phyloP scores from a whole-genome alignment of 2,888 invertebrate species.

The Ceratothoa steindachneri region DNA sequence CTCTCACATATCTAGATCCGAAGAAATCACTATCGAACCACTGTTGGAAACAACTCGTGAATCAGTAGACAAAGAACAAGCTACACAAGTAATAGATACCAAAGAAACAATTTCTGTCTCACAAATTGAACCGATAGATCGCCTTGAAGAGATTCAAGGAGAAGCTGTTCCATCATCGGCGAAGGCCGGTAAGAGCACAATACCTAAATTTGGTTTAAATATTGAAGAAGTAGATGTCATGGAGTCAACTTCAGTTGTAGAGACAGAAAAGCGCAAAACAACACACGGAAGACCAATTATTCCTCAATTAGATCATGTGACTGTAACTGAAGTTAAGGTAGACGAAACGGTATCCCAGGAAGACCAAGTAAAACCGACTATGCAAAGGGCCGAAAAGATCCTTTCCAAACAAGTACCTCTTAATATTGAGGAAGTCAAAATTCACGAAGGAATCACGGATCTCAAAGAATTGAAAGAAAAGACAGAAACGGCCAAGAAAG shows the following conservation, averaged over 20 bases:
- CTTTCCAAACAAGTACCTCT: conserved; percentile 47
- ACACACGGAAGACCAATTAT: conserved; percentile 22
- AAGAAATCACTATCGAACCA: conserved; percentile 38
- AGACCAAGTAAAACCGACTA: conserved; percentile 34
- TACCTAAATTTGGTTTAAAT: conserved; percentile 28
- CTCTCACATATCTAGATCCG: conserved; percentile 38
- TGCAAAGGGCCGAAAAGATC: conserved; percentile 39
- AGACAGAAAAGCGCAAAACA: conserved; percentile 12
- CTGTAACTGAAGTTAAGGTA: neutral
- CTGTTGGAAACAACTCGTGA: conserved; percentile 20
- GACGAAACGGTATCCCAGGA: neutral
- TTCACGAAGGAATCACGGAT: conserved; percentile 63
- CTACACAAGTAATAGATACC: conserved; percentile 24
- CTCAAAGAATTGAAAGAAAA: conserved; percentile 56
- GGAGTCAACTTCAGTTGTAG: conserved; percentile 26
- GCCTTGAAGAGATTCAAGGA: conserved; percentile 60
- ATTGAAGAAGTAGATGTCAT: conserved; percentile 24
- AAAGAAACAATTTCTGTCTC: conserved; percentile 30
- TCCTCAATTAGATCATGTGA: conserved; percentile 36
- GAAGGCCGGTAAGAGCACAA: conserved; percentile 5
- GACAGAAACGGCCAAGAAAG: conserved; percentile 45
- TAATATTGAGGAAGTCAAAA: conserved; percentile 51
- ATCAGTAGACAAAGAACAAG: conserved; percentile 20
- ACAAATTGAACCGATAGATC: conserved; percentile 52
- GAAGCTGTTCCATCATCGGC: conserved; percentile 40